Evolutionary conservation across 2,113 vertebrate genomes (phyloP), one percentile per base, ranked within the genome.

Genomic region (Jaculus jaculus): DNA sequence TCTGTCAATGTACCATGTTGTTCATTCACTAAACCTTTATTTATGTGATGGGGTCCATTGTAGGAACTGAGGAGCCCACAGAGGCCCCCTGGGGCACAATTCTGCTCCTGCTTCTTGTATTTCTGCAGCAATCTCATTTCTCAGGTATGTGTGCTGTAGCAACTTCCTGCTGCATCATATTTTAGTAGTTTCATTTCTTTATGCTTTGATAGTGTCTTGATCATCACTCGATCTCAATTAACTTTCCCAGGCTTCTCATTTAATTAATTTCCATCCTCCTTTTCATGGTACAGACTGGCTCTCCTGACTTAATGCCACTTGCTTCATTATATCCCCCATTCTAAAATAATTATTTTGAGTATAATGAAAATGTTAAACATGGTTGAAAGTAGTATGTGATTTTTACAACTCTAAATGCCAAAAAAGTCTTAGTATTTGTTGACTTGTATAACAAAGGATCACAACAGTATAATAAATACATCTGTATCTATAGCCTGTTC

Each of bases 361-460:
- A 72, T 92, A 95, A 95, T 95, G 74, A 93, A 95, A 97, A 95
- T 87, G 90, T 90, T 95, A 95, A 95, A 94, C 90, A 91, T 93
- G 82, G 47, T 51, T 94, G 92, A 96, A 83, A 61, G 37, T 82
- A 87, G 32, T 32, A 16, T 88, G 69, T 85, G 42, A 90, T 93
- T 87, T 80, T 90, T 92, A 37, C 90, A 85, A 78, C 69, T 78
- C 37, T 4, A 20, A 60, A 72, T 79, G 73, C 24, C 54, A 91
- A 73, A 65, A 90, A 83, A 88, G 93, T 87, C 94, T 87, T 58
- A 82, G 26, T 74, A 68, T 69, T 80, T 87, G 66, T 94, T 82
- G 74, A 91, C 69, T 88, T 95, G 54, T 78, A 47, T 54, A 71
- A 93, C 24, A 30, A 95, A 82, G 69, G 69, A 69, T 87, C 87